These are phyloP conservation scores for Smittia aterrima DNA, from an alignment of 2,888 invertebrate genomes.

Conservation along the genomic window DNA sequence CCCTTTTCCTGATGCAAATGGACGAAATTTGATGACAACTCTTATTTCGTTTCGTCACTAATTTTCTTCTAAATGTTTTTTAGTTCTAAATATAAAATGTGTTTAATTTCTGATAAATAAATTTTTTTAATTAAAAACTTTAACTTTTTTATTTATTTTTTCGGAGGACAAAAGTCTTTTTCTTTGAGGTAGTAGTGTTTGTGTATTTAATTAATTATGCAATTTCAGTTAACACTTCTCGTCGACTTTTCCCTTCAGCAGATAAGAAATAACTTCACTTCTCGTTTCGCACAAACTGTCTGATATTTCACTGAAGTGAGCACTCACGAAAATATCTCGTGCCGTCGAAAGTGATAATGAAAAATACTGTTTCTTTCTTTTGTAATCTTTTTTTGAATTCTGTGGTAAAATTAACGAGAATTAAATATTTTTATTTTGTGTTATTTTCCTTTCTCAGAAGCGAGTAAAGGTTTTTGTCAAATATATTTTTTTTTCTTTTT, in stretches of 20 bases:
- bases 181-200: slow-evolving; percentile 22
- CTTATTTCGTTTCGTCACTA: background rate
- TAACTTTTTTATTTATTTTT: slow-evolving; percentile 16
- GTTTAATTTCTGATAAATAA: background rate
- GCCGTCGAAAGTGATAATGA: slow-evolving; percentile 19
- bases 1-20: slow-evolving; percentile 34
- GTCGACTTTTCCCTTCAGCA: background rate
- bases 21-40: background rate
- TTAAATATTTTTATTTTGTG: slow-evolving; percentile 30
- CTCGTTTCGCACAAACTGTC: background rate
- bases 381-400: background rate
- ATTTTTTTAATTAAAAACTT: slow-evolving; percentile 25
- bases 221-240: background rate
- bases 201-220: slow-evolving; percentile 6
- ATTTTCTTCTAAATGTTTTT: background rate
- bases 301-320: background rate
- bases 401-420: slow-evolving; percentile 28
- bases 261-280: background rate
- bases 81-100: background rate
- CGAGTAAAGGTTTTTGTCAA: slow-evolving; percentile 25
- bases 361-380: background rate
- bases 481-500: slow-evolving; percentile 29
- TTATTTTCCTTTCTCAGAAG: background rate
- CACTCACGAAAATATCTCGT: slow-evolving; percentile 9
- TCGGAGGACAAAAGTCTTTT: slow-evolving; percentile 16